Evolutionary conservation across 2,797 vertebrate species (phyloP).

Genomic region (Zenarchopterus dispar): DNA sequence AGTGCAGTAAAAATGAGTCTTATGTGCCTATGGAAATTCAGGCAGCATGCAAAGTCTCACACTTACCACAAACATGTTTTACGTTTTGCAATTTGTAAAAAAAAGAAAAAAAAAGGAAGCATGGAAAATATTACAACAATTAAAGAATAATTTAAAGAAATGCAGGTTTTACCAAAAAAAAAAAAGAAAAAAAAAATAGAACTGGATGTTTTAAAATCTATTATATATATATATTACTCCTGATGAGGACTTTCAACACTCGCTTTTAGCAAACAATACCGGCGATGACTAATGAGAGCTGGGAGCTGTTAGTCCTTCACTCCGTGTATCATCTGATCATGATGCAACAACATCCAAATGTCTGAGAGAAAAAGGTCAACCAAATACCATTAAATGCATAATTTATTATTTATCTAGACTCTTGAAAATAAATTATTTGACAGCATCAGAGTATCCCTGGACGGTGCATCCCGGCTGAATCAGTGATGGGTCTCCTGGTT

Average conservation of each 20-base stretch:
- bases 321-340: conserved; percentile 39
- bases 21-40: conserved; percentile 88
- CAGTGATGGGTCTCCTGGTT: conserved; percentile 29
- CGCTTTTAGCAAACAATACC: background rate
- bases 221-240: conserved; percentile 4
- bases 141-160: conserved; percentile 37
- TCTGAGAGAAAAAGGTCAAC: conserved; percentile 65
- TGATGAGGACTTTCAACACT: background rate
- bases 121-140: conserved; percentile 88
- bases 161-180: background rate
- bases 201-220: background rate
- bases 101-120: conserved; percentile 43
- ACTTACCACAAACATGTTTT: conserved; percentile 96
- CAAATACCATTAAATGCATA: conserved; percentile 65
- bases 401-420: conserved; percentile 36
- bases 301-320: conserved; percentile 30
- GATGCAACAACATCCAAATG: conserved; percentile 54
- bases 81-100: conserved; percentile 92
- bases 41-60: conserved; percentile 95
- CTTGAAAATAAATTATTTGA: conserved; percentile 31
- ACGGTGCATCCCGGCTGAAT: conserved; percentile 6
- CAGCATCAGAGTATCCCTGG: conserved; percentile 20
- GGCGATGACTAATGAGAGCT: conserved; percentile 2
- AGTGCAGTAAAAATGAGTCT: conserved; percentile 83
- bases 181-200: conserved; percentile 15